phyloP scores from a whole-genome alignment of 2,113 vertebrate species.

The Lichenostomus cassidix region DNA sequence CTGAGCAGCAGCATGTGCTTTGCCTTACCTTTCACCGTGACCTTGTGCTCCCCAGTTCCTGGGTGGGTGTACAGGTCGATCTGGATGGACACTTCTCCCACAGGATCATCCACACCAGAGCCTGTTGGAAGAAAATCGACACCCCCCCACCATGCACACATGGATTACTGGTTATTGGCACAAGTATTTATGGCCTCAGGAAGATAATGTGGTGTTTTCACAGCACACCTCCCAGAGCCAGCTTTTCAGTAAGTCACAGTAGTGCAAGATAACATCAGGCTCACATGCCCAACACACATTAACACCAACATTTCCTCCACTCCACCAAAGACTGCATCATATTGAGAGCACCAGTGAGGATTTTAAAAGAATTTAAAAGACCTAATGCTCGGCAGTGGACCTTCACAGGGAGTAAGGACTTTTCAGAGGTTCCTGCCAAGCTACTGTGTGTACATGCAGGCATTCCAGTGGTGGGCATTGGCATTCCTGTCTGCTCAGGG shows the following conservation, averaged over 20 bases:
- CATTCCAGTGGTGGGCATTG: background rate
- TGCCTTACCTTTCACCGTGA: slow-evolving; percentile 89
- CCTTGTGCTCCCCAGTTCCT: slow-evolving; percentile 91
- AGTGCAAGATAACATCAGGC: background rate
- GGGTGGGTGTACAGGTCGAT: slow-evolving; percentile 94
- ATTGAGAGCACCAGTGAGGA: background rate
- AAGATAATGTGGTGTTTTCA: background rate
- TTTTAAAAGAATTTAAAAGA: background rate
- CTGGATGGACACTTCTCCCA: slow-evolving; percentile 94
- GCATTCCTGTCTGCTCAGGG: background rate
- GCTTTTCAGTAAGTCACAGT: background rate
- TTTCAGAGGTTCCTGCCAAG: background rate
- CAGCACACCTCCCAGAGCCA: background rate
- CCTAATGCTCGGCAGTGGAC: background rate
- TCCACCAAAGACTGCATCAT: background rate
- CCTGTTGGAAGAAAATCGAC: slow-evolving; percentile 73
- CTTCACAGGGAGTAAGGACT: background rate
- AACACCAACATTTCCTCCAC: background rate
- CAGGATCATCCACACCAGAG: slow-evolving; percentile 88
- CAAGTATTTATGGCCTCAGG: background rate
- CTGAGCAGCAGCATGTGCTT: background rate
- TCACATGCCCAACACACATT: background rate
- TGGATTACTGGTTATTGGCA: background rate
- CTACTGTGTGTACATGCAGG: slow-evolving; percentile 8
- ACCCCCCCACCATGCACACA: background rate